These are phyloP conservation scores for Aegotheles bennettii DNA, from an alignment of 2,113 vertebrate species.

Conservation along the genomic window DNA sequence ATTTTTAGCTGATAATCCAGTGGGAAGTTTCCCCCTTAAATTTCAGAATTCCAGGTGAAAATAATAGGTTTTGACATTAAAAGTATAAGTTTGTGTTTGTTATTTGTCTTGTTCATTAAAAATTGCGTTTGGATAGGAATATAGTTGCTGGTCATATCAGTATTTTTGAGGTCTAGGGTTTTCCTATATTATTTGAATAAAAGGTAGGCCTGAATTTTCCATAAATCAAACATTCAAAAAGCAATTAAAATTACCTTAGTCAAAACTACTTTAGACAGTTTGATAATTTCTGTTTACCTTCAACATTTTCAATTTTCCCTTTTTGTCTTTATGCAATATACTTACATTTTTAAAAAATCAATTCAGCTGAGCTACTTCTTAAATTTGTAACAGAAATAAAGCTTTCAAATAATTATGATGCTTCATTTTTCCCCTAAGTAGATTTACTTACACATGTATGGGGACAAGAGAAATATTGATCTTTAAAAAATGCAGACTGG, in stretches of 20 bases:
- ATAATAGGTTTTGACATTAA: neutral
- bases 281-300: neutral
- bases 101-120: neutral
- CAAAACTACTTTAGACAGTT: neutral
- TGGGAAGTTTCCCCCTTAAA: neutral
- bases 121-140: neutral
- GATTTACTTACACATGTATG: neutral
- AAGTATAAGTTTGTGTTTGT: neutral
- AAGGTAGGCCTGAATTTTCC: neutral
- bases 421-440: neutral
- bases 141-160: neutral
- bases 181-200: neutral
- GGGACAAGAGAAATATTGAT: neutral
- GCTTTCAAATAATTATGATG: neutral
- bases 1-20: neutral
- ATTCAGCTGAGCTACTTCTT: neutral
- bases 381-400: neutral
- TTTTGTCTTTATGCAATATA: neutral
- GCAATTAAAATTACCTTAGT: neutral
- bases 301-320: neutral
- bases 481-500: neutral
- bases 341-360: neutral
- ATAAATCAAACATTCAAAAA: neutral
- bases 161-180: neutral
- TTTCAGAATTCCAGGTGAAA: neutral